Conservation (phyloP, 2,888 invertebrate species). For the Eristalis intricaria region DNA sequence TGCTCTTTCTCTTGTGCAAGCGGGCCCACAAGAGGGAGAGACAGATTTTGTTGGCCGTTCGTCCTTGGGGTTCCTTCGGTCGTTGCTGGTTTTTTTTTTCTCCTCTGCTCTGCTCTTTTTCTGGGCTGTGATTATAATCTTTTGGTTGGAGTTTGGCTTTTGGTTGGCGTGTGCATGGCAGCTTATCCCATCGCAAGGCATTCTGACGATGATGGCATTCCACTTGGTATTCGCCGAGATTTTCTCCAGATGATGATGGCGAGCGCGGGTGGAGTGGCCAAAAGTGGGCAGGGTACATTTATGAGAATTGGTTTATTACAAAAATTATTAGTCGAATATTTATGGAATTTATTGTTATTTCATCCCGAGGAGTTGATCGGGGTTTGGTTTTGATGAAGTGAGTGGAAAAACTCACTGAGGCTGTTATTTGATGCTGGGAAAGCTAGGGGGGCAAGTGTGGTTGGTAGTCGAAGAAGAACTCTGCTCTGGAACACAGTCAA, state of each 20-base stretch:
- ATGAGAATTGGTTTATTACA: constrained; percentile 60
- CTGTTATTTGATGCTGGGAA: too few relatives aligned
- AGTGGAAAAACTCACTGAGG: too few relatives aligned
- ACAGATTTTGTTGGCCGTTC: constrained; percentile 10
- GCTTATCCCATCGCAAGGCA: not conserved
- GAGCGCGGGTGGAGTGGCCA: not conserved
- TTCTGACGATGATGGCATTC: not conserved
- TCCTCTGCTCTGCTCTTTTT: not conserved
- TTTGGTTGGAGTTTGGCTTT: not conserved
- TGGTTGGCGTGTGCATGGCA: not conserved
- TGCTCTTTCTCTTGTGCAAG: constrained; percentile 14
- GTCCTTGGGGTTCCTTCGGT: constrained; percentile 47
- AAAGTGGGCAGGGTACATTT: constrained; percentile 38
- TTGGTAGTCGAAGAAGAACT: too few relatives aligned
- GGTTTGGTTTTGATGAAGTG: too few relatives aligned
- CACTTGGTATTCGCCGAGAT: not conserved
- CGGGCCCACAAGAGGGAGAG: not conserved
- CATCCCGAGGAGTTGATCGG: not conserved
- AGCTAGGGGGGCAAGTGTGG: too few relatives aligned
- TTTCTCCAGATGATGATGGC: not conserved
- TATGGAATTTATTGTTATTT: constrained; percentile 44
- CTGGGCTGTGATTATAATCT: not conserved
- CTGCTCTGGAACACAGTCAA: too few relatives aligned
- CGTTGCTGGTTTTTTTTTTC: not conserved
- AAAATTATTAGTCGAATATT: constrained; percentile 47